These are phyloP conservation scores for Cebus imitator DNA, from an alignment of 2,113 vertebrate genomes.

Conservation along the genomic window DNA sequence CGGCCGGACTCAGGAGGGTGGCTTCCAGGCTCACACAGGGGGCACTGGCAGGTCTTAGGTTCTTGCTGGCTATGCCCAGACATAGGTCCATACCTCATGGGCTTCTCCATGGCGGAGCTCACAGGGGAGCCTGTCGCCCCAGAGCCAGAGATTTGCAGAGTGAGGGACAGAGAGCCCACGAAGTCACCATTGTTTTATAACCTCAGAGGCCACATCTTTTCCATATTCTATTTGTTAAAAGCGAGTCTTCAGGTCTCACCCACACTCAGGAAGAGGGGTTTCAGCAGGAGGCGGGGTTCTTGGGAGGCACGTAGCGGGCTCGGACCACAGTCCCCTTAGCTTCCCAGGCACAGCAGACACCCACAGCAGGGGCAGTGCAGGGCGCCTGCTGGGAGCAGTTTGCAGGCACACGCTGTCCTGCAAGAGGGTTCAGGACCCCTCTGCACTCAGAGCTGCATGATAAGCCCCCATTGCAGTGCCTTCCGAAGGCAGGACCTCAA, in stretches of 20 bases:
- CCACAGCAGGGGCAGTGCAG: rapidly evolving
- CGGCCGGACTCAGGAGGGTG: not conserved
- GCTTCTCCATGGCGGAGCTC: not conserved
- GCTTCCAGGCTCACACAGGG: not conserved
- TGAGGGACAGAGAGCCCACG: not conserved
- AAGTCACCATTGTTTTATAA: not conserved
- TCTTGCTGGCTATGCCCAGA: not conserved
- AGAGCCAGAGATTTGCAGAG: not conserved
- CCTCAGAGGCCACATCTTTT: not conserved
- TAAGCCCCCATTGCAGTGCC: no score
- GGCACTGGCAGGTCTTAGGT: not conserved
- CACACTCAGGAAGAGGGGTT: not conserved
- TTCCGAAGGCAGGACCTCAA: not conserved
- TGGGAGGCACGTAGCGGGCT: not conserved
- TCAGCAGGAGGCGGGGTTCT: not conserved
- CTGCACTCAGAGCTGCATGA: no score
- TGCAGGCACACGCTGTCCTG: not conserved
- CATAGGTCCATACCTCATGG: not conserved
- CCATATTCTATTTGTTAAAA: not conserved
- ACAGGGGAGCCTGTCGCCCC: no score
- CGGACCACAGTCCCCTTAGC: no score
- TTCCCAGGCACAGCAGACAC: not conserved
- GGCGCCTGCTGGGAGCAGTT: not conserved
- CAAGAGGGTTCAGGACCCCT: no score
- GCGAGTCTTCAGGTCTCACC: not conserved